Evolutionary conservation across 2,888 invertebrate genomes (phyloP).

Genomic region (Pseudanteris insignis): DNA sequence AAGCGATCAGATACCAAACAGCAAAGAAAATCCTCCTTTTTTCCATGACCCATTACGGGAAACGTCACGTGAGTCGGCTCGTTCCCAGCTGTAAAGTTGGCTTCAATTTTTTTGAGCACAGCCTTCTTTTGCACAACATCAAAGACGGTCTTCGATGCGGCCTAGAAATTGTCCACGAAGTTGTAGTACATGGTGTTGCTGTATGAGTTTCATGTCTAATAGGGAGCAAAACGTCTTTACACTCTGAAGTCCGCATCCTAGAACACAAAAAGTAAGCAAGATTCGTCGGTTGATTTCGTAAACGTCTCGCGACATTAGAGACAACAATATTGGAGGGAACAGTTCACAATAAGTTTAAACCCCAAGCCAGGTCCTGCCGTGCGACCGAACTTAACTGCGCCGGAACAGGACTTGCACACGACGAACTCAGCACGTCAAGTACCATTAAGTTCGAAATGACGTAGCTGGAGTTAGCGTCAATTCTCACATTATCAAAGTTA

Average conservation of each 20-base stretch:
- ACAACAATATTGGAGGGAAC: slow-evolving; percentile 31
- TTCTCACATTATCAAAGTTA: slow-evolving; percentile 22
- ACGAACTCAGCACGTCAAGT: slow-evolving; percentile 16
- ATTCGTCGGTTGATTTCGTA: slow-evolving; percentile 37
- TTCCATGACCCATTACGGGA: background rate
- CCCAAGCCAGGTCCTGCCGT: slow-evolving; percentile 37
- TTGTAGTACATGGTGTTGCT: slow-evolving; percentile 19
- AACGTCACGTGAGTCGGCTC: background rate
- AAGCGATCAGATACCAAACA: slow-evolving; percentile 37
- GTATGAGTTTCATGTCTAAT: slow-evolving; percentile 33
- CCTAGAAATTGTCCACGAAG: slow-evolving; percentile 23
- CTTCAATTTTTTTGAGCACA: slow-evolving; percentile 23
- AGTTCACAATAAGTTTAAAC: slow-evolving; percentile 44
- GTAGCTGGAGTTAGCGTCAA: slow-evolving; percentile 23
- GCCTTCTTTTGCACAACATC: slow-evolving; percentile 28
- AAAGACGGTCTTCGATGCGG: slow-evolving; percentile 21
- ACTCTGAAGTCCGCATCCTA: slow-evolving; percentile 46
- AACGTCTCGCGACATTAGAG: slow-evolving; percentile 2
- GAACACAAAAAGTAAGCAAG: slow-evolving; percentile 46
- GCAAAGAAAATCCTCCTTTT: slow-evolving; percentile 30
- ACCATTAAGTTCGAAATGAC: slow-evolving; percentile 18
- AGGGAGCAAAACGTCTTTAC: slow-evolving; percentile 46
- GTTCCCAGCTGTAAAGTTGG: background rate
- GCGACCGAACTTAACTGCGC: slow-evolving; percentile 16
- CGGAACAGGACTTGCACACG: slow-evolving; percentile 15